Percentiles rank a stretch among this genome's conserved stretches.
Evolutionary conservation across 2,888 invertebrate species (phyloP).

Genomic region (Ectemnius lituratus): DNA sequence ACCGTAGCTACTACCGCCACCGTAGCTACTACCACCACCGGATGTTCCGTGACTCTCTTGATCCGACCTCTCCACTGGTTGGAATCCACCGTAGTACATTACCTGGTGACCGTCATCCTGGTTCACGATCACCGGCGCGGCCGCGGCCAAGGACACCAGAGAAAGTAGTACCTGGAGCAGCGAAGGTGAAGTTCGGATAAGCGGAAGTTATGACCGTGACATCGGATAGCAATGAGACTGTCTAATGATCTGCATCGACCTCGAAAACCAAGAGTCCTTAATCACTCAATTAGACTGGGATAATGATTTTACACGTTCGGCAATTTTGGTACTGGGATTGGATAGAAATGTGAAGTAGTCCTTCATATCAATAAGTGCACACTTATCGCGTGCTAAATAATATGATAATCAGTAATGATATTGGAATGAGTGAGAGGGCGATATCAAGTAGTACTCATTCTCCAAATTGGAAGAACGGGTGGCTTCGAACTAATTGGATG

Average conservation of each 20-base stretch:
- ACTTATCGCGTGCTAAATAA: too few species aligned
- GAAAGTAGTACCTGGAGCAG: conserved; percentile 64
- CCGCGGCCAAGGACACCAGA: conserved; percentile 64
- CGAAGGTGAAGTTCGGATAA: conserved; percentile 32
- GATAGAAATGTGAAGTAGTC: too few species aligned
- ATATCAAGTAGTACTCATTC: too few species aligned
- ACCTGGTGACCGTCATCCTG: conserved; percentile 58
- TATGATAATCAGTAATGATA: too few species aligned
- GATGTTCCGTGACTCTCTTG: conserved; percentile 67
- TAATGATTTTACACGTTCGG: too few species aligned
- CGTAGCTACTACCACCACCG: conserved; percentile 30
- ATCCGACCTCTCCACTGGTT: conserved; percentile 69
- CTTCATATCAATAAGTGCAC: too few species aligned
- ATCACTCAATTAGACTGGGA: too few species aligned
- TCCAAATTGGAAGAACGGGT: too few species aligned
- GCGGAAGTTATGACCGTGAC: not conserved
- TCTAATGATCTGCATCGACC: not conserved
- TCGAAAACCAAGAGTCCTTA: not conserved
- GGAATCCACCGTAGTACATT: conserved; percentile 45
- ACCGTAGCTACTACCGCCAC: conserved; percentile 31
- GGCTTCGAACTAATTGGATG: too few species aligned
- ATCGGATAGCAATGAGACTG: not conserved
- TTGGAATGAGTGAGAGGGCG: too few species aligned
- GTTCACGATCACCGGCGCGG: conserved; percentile 65
- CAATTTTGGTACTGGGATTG: too few species aligned